Evolutionary conservation across 2,113 vertebrate species (phyloP).

Genomic region (Recurvirostra avosetta): DNA sequence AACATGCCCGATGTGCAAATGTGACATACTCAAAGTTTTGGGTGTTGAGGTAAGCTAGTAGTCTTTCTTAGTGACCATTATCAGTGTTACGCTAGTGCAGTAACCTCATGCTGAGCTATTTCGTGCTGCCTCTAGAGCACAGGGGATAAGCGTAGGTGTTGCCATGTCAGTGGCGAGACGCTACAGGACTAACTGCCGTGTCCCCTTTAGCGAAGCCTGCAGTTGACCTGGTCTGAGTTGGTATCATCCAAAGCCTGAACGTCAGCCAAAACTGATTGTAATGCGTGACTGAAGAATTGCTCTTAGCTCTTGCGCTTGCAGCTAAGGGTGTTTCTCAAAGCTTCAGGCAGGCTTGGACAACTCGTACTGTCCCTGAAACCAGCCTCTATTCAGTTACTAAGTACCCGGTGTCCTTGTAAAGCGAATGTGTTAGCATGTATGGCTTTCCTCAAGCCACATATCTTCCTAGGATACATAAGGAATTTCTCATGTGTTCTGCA

Average conservation of each 20-base stretch:
- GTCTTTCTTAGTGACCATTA: neutral
- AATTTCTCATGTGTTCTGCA: neutral
- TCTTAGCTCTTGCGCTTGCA: neutral
- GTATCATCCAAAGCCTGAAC: neutral
- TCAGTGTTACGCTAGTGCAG: accelerated
- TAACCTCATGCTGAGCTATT: neutral
- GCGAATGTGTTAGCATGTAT: neutral
- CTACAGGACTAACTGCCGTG: neutral
- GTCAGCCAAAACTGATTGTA: neutral
- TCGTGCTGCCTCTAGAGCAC: neutral
- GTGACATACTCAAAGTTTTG: constrained; percentile 88
- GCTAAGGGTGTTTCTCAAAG: neutral
- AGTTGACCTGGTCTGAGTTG: neutral
- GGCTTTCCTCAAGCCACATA: neutral
- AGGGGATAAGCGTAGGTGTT: neutral
- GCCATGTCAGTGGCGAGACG: neutral
- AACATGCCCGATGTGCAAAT: constrained; percentile 94
- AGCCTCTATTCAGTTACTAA: neutral
- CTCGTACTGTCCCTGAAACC: neutral
- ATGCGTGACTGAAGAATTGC: neutral
- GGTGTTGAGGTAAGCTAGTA: constrained; percentile 79
- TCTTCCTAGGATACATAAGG: neutral
- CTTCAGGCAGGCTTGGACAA: neutral
- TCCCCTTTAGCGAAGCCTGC: neutral
- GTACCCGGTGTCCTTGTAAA: neutral